Percentiles rank a stretch among this genome's conserved stretches.
Conservation (phyloP, 2,888 invertebrate species). For the Patella caerulea region DNA sequence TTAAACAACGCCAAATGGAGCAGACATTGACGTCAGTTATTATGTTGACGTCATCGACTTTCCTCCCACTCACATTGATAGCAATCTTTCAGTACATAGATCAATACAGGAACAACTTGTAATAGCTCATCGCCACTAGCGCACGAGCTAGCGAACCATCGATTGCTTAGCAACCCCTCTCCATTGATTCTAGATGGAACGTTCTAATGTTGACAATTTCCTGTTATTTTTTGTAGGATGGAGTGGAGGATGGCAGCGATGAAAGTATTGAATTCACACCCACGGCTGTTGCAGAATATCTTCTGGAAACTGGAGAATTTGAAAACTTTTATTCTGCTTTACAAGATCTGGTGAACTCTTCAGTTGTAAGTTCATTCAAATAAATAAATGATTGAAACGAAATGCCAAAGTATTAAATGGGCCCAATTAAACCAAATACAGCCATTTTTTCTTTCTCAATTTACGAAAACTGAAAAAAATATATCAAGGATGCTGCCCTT, state of each 20-base stretch:
- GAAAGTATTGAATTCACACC: conserved; percentile 49
- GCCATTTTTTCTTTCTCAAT: no score
- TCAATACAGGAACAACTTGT: neutral
- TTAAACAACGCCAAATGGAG: no score
- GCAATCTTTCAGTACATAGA: neutral
- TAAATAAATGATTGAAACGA: no score
- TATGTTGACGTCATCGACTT: conserved; percentile 1
- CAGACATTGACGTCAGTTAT: conserved; percentile 1
- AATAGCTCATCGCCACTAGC: no score
- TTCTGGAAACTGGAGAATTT: conserved; percentile 49
- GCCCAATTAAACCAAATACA: no score
- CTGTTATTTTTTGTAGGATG: conserved; percentile 11
- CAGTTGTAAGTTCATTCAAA: conserved; percentile 42
- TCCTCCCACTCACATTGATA: neutral
- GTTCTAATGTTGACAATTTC: neutral
- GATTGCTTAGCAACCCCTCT: no score
- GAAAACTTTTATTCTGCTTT: conserved; percentile 47
- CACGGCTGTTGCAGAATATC: conserved; percentile 52
- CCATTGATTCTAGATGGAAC: no score
- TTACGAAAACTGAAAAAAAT: no score
- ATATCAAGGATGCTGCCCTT: no score
- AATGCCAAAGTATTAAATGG: no score
- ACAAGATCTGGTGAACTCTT: conserved; percentile 48
- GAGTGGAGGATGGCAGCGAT: conserved; percentile 13
- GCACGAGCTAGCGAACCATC: no score